These are phyloP conservation scores for Cichlasoma orientale DNA, from an alignment of 2,797 vertebrate species.

Conservation along the genomic window DNA sequence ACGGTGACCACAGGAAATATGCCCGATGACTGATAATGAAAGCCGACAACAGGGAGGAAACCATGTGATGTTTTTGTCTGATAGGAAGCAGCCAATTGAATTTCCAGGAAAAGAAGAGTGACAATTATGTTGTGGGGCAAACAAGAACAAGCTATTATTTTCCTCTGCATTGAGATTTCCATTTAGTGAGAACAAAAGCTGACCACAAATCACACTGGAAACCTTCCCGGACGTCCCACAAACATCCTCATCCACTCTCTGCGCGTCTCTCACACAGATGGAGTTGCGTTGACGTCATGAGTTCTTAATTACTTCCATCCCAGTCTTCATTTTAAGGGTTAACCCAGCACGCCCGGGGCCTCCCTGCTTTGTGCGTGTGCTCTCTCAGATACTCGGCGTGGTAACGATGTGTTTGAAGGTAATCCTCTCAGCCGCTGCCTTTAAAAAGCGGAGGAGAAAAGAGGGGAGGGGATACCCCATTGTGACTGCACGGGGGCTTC, in stretches of 20 bases:
- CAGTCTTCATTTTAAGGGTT: slow-evolving; percentile 36
- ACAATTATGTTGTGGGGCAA: neutral
- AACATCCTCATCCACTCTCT: slow-evolving; percentile 5
- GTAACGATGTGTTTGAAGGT: slow-evolving; percentile 43
- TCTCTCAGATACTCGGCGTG: slow-evolving; percentile 19
- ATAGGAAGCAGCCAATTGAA: neutral
- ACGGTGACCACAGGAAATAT: accelerated
- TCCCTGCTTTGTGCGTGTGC: slow-evolving; percentile 23
- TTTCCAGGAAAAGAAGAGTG: neutral
- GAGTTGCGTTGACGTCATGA: neutral
- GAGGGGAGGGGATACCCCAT: neutral
- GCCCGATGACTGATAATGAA: neutral
- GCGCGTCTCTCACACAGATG: neutral
- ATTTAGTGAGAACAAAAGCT: slow-evolving; percentile 29
- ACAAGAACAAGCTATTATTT: neutral
- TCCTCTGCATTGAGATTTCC: neutral
- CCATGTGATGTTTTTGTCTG: neutral
- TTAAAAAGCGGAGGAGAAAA: slow-evolving; percentile 8
- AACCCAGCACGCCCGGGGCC: slow-evolving; percentile 19
- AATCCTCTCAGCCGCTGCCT: slow-evolving; percentile 39
- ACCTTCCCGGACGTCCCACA: slow-evolving; percentile 27
- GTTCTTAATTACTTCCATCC: slow-evolving; percentile 53
- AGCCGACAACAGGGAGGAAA: neutral
- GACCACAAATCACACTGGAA: slow-evolving; percentile 1
- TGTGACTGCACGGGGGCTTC: slow-evolving; percentile 19